Evolutionary conservation across 2,113 vertebrate species (phyloP), one percentile per base, ranked within the genome.

Genomic region (Oxyura jamaicensis): DNA sequence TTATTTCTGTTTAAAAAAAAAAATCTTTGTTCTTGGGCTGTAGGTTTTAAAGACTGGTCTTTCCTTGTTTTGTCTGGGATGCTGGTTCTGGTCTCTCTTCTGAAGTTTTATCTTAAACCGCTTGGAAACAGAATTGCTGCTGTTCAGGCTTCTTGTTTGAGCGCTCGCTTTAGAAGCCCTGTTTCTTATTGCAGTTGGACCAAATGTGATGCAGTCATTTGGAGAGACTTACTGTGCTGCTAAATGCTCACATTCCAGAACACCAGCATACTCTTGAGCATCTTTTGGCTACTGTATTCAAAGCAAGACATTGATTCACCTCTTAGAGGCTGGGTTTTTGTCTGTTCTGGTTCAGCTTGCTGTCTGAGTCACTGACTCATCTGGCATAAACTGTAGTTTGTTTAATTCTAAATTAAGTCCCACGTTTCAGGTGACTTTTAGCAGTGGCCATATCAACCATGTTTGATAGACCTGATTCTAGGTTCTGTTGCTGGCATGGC

Each of bases 401-500:
- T 65, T 44, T 79, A 9, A 74, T 63, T 87, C 39, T 69, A 59
- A 86, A 10, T 53, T 2, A 3, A 74, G 60, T 55, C 21, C 46
- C 19, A 0, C 3, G 4, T 81, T 91, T 66, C 25, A 5, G 46
- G 63, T 74, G 55, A 25, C 65, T 42, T 26, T 44, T 81, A 79
- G 69, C 74, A 42, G 42, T 0, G 0, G 42, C 74, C 42, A 7
- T 0, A 1, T n/a, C 68, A 65, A 28, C 48, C 39, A 21, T 36
- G 8, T 67, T 41, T 29, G 39, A 33, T 41, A 56, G 56, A 22
- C 46, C 41, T 59, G 67, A 11, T 44, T 44, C n/a, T 20, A 10
- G 46, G 6, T 75, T 15, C 67, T 50, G 0, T 0, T 11, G 22
- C 33, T 62, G 41, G 6, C 55, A 4, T 0, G 3, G 26, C 46